phyloP scores from a whole-genome alignment of 2,888 invertebrate species.

The Aspidapion aeneum region DNA sequence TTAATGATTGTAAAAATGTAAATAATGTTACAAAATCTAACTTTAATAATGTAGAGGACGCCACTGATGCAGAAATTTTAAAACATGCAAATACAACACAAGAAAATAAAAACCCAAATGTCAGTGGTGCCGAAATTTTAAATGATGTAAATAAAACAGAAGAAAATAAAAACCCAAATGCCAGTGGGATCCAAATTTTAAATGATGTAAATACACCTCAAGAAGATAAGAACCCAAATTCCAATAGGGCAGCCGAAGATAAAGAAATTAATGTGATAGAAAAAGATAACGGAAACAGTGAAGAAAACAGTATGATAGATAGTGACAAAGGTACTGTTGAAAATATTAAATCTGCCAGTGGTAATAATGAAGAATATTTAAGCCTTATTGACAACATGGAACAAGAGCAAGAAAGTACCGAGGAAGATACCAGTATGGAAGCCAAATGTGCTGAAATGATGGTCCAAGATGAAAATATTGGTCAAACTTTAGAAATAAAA shows the following conservation, averaged over 20 bases:
- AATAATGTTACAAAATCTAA: too few species aligned
- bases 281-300: conserved; percentile 10
- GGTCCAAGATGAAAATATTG: background rate
- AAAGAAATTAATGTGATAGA: conserved; percentile 16
- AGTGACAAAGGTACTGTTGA: conserved; percentile 13
- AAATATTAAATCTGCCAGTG: background rate
- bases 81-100: background rate
- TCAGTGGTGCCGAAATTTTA: background rate
- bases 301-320: conserved; percentile 13
- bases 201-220: conserved; percentile 5
- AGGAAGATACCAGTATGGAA: background rate
- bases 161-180: conserved; percentile 1
- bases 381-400: background rate
- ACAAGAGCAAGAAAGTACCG: conserved; percentile 3
- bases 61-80: too few species aligned
- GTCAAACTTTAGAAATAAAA: background rate
- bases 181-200: background rate
- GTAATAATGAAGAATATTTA: background rate
- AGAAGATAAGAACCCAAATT: conserved; percentile 3
- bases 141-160: conserved; percentile 7
- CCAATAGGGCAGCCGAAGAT: conserved; percentile 15
- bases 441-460: background rate
- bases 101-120: background rate
- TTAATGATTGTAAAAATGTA: conserved; percentile 29
- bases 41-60: too few species aligned